Base-by-base conservation (phyloP, 2,888 invertebrate genomes). In the Hetaerina titia region DNA sequence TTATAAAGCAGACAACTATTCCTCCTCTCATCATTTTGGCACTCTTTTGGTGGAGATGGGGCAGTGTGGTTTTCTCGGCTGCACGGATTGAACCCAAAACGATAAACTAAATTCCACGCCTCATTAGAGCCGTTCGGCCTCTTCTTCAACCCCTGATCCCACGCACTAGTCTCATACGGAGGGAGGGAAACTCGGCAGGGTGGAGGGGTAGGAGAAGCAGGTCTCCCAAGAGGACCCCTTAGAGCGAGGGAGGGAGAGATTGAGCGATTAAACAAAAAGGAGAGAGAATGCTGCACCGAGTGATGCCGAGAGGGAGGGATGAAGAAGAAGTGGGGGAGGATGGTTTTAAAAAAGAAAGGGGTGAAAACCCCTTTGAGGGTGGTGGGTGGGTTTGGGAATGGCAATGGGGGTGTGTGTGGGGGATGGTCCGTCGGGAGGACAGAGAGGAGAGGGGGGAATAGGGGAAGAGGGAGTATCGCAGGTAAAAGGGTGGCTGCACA, bases 41-140 rank as follows among this genome's bases (percentile, higher is more conserved):
- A 13, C 31, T 81, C 31, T 81, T 81, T 25, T 11, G 31, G 31
- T 31, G 69, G 81, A 45, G 45, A 45, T 45, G 45, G 45, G 45
- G 45, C 45, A 45, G 45, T 45, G 45, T 45, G 45, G 45, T 45
- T 45, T 45, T 45, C 45, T 31, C 31, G 81, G 25, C 81, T 22
- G 22, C 81, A 13, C 31, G 45, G 81, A 81, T 81, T 9, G 81
- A n/a, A 81, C 31, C 69, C 69, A 81, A 15, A 81, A 31, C 31
- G 81, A 81, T 81, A 81, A 81, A 81, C 25, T 19, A 31, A 81
- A 81, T 81, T 81, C 81, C 81, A 81, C 81, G 81, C 81, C 81
- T 81, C 81, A 81, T 81, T 81, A 81, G 81, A 81, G 81, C 81
- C 31, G n/a, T 81, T 69, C 8, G n/a, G 69, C 17, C 74, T 8